These are phyloP conservation scores for Scaptomyza flava DNA, from an alignment of 2,888 invertebrate species.

Conservation along the genomic window DNA sequence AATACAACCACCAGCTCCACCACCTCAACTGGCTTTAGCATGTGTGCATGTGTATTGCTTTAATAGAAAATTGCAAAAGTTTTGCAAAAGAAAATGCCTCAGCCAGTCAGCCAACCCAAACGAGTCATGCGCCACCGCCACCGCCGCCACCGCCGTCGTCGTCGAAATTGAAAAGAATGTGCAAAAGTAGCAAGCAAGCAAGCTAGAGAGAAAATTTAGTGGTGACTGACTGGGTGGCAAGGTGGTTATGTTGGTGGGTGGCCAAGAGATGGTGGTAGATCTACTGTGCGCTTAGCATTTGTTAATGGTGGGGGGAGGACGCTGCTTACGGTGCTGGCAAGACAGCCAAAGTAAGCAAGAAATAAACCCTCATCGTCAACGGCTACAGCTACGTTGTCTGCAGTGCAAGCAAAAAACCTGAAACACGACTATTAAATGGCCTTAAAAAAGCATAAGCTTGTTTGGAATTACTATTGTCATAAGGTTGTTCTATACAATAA, in stretches of 20 bases:
- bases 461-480: neutral
- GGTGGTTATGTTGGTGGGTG: constrained; percentile 4
- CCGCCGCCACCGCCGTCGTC: constrained; percentile 46
- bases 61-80: constrained; percentile 81
- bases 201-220: constrained; percentile 45
- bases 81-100: constrained; percentile 78
- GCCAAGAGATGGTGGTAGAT: constrained; percentile 32
- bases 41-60: constrained; percentile 74
- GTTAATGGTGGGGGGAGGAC: constrained; percentile 30
- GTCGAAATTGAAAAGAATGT: constrained; percentile 80
- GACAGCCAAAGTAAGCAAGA: constrained; percentile 77
- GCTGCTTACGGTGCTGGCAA: constrained; percentile 54
- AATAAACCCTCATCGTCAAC: constrained; percentile 74
- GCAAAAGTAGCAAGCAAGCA: constrained; percentile 71
- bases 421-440: constrained; percentile 21
- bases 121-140: constrained; percentile 42
- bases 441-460: constrained; percentile 15
- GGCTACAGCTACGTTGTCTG: constrained; percentile 61
- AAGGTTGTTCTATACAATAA: too few species aligned
- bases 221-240: constrained; percentile 18
- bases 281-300: constrained; percentile 15
- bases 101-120: constrained; percentile 72
- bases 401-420: constrained; percentile 29
- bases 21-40: constrained; percentile 39
- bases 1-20: constrained; percentile 27